These are phyloP conservation scores for Gryllus longicercus DNA, from an alignment of 2,888 invertebrate species.

Conservation along the genomic window DNA sequence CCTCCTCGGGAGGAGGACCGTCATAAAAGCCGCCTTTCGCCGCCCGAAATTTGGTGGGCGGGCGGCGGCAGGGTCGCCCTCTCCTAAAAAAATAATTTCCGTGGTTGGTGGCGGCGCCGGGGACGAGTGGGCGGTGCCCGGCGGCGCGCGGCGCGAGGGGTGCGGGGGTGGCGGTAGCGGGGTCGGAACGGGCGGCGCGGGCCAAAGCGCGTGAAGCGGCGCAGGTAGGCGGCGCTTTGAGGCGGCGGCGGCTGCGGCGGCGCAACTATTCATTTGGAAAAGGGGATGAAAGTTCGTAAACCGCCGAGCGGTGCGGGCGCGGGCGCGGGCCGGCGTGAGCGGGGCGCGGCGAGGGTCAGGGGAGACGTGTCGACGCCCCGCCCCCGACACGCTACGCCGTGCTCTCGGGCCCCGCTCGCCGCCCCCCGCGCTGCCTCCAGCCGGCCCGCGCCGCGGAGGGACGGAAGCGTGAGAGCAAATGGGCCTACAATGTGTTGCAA, in stretches of 20 bases:
- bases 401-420: not conserved
- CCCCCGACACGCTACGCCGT: not conserved
- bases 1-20: not conserved
- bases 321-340: slow-evolving; percentile 17
- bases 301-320: not conserved
- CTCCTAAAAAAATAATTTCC: slow-evolving; percentile 10
- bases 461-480: too few species aligned
- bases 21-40: slow-evolving; percentile 1
- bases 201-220: not conserved
- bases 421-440: not conserved
- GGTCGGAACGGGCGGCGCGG: not conserved
- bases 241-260: not conserved
- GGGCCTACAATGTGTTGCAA: too few species aligned
- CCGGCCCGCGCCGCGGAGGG: too few species aligned
- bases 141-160: not conserved
- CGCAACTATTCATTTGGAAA: slow-evolving; percentile 4
- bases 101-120: not conserved
- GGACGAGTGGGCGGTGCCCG: not conserved
- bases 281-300: slow-evolving; percentile 17
- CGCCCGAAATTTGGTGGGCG: slow-evolving; percentile 9
- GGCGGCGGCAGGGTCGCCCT: not conserved
- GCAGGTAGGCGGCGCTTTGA: slow-evolving; percentile 17
- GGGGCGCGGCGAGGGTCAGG: not conserved
- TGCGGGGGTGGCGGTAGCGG: not conserved
- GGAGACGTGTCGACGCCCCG: slow-evolving; percentile 17